These are phyloP conservation scores for Drosophila melanosoma DNA, from an alignment of 2,888 invertebrate species.

Conservation along the genomic window DNA sequence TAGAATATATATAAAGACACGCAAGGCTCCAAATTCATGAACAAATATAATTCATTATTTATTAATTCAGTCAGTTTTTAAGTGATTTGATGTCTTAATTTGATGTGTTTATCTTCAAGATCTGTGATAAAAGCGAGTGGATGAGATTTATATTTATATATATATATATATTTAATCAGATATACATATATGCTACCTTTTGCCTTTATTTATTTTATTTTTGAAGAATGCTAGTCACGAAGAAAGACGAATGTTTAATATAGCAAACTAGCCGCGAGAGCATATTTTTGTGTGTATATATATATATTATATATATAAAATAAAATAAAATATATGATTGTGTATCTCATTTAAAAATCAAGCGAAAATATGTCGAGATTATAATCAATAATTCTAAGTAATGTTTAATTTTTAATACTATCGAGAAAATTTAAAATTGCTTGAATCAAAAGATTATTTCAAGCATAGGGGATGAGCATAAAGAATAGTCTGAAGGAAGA, in stretches of 20 bases:
- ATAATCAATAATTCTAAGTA: slow-evolving; percentile 33
- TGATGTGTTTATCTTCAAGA: no score
- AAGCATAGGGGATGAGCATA: slow-evolving; percentile 16
- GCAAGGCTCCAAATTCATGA: no score
- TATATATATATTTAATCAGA: not conserved
- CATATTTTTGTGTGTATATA: no score
- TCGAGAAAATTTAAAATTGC: slow-evolving; percentile 7
- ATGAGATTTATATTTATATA: no score
- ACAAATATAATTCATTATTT: no score
- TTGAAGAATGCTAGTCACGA: no score
- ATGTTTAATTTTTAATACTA: slow-evolving; percentile 9
- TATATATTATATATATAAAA: not conserved
- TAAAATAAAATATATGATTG: not conserved
- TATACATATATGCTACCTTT: not conserved
- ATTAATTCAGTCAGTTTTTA: no score
- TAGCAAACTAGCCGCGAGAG: not conserved
- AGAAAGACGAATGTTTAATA: no score
- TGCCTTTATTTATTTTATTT: no score
- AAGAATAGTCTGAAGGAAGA: not conserved
- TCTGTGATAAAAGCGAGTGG: no score
- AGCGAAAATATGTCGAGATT: slow-evolving; percentile 1
- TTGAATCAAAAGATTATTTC: not conserved
- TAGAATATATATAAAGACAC: no score
- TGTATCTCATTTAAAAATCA: not conserved
- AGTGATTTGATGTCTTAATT: no score